Evolutionary conservation across 2,888 invertebrate species (phyloP).

Genomic region (Eudasyphora cyanicolor): DNA sequence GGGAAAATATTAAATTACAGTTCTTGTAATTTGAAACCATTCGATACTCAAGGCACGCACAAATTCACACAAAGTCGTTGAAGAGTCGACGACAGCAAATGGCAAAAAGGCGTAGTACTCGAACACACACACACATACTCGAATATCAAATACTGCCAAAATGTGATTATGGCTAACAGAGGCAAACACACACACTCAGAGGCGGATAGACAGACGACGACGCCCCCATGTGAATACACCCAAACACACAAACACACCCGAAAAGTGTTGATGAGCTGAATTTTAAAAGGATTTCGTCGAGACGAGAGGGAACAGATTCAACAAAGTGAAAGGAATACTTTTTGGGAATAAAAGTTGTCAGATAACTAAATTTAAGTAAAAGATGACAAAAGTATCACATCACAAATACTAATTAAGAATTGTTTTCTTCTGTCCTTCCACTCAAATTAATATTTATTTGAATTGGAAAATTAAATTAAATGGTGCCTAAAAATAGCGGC

Average conservation of each 20-base stretch:
- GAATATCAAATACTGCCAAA: not conserved
- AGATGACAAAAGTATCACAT: constrained; percentile 7
- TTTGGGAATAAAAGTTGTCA: not conserved
- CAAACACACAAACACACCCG: not conserved
- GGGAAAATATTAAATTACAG: constrained; percentile 18
- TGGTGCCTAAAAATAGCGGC: too few species aligned
- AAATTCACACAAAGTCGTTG: not conserved
- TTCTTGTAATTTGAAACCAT: constrained; percentile 16
- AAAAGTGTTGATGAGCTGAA: not conserved
- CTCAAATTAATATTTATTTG: not conserved
- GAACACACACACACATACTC: not conserved
- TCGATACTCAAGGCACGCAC: not conserved
- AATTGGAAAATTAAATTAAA: not conserved
- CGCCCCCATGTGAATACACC: not conserved
- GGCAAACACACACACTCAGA: not conserved
- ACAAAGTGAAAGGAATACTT: not conserved
- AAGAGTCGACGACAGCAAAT: not conserved
- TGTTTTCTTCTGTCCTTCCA: not conserved
- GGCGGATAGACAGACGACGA: not conserved
- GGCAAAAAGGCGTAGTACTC: not conserved
- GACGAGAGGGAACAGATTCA: not conserved
- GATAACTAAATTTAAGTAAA: constrained; percentile 10
- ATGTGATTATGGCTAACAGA: not conserved
- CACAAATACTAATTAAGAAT: not conserved
- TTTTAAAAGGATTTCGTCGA: not conserved